Evolutionary conservation across 2,797 vertebrate genomes (phyloP).

Genomic region (Cuniculus paca): DNA sequence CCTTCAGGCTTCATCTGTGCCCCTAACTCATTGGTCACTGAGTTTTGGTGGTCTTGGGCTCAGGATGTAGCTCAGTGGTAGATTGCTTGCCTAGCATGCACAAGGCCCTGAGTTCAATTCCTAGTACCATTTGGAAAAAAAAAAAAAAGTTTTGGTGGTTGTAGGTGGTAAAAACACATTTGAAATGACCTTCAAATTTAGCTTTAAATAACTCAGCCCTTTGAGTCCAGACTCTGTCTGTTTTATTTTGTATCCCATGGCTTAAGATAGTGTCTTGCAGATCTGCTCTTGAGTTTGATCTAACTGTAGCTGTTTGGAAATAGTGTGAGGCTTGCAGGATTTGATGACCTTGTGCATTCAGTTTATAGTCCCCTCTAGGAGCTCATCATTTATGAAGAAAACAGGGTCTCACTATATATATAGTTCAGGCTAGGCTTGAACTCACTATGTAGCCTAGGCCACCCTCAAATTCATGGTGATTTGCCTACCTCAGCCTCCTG

Average conservation of each 20-base stretch:
- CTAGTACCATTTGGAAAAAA: too few relatives aligned
- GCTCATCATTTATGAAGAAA: not conserved
- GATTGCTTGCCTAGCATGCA: too few relatives aligned
- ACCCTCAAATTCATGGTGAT: not conserved
- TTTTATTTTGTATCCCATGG: not conserved
- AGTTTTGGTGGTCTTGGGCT: not conserved
- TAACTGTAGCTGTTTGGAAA: not conserved
- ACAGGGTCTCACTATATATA: not conserved
- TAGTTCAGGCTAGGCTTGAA: not conserved
- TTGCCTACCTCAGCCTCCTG: not conserved
- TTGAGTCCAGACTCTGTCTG: not conserved
- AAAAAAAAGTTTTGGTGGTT: not conserved
- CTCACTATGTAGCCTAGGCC: not conserved
- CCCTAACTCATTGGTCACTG: not conserved
- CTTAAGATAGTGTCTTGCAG: not conserved
- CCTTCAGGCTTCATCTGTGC: not conserved
- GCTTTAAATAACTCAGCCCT: not conserved
- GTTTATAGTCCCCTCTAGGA: not conserved
- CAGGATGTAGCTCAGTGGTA: too few relatives aligned
- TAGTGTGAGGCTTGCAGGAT: not conserved
- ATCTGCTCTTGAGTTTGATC: not conserved
- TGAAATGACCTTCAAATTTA: not conserved
- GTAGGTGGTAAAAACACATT: not conserved
- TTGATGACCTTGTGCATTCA: not conserved
- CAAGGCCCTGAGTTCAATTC: too few relatives aligned